Evolutionary conservation across 1,140 invertebrate species (phyloP).

Genomic region (Adoxophyes honmai): DNA sequence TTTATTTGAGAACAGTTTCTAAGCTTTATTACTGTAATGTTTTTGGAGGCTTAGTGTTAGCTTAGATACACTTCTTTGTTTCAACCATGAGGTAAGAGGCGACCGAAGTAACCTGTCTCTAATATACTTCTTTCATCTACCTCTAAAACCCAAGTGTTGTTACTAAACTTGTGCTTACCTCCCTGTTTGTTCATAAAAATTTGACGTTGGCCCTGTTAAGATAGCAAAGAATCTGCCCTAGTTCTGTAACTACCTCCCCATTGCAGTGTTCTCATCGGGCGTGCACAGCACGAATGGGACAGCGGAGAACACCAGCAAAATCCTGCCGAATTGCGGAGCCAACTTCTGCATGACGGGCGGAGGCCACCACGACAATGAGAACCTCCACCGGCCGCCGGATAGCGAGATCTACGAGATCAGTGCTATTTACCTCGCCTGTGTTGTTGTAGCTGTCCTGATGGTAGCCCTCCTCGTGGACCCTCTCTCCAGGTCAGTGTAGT

Average conservation of each 20-base stretch:
- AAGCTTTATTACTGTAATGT: too few species aligned
- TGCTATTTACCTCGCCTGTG: conserved; percentile 92
- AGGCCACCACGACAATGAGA: conserved; percentile 81
- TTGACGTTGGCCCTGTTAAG: too few species aligned
- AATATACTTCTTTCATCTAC: too few species aligned
- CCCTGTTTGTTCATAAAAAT: too few species aligned
- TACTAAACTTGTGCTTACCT: too few species aligned
- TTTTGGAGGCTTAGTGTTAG: too few species aligned
- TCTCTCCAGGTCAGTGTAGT: conserved; percentile 82
- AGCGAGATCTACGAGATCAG: conserved; percentile 92
- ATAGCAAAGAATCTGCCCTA: too few species aligned
- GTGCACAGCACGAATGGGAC: conserved; percentile 80
- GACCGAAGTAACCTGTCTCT: too few species aligned
- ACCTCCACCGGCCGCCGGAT: conserved; percentile 86
- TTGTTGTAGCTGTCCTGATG: conserved; percentile 89
- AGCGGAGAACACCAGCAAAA: conserved; percentile 73
- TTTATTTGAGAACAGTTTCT: too few species aligned
- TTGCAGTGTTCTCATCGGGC: conserved; percentile 86
- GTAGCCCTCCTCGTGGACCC: conserved; percentile 94
- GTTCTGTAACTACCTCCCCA: conserved; percentile 22
- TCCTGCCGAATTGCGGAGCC: conserved; percentile 85
- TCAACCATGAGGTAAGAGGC: too few species aligned
- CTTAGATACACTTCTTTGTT: too few species aligned
- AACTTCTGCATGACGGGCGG: conserved; percentile 87
- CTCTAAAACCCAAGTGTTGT: too few species aligned